These are phyloP conservation scores for Balaeniceps rex DNA, from an alignment of 2,113 vertebrate genomes.

Conservation along the genomic window DNA sequence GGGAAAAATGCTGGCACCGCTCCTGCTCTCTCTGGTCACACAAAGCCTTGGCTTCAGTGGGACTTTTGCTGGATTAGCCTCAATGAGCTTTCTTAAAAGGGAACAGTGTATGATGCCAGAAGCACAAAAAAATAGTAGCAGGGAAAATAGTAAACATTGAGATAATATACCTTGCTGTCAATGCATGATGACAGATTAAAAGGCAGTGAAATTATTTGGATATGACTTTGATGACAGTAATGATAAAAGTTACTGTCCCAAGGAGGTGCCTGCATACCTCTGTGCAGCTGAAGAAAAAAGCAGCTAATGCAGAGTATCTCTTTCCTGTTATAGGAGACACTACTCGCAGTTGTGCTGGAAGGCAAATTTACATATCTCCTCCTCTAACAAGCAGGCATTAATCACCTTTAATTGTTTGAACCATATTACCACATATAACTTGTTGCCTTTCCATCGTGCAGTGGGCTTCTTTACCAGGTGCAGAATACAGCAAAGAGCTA, in stretches of 20 bases:
- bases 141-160: not conserved
- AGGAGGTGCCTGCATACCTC: not conserved
- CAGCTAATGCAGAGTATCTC: not conserved
- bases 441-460: not conserved
- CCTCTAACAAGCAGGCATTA: not conserved
- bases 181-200: not conserved
- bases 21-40: not conserved
- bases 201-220: not conserved
- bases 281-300: not conserved
- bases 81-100: not conserved
- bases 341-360: not conserved
- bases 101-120: not conserved
- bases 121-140: not conserved
- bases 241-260: not conserved
- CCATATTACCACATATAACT: not conserved
- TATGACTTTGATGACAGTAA: not conserved
- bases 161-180: not conserved
- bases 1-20: not conserved
- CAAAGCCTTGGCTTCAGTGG: not conserved
- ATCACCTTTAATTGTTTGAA: not conserved
- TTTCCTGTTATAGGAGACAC: not conserved
- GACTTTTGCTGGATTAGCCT: not conserved
- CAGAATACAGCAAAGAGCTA: not conserved
- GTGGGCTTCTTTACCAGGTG: not conserved
- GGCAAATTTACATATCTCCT: not conserved